Percentiles rank a stretch among this genome's conserved stretches.
phyloP scores from a whole-genome alignment of 2,113 vertebrate species.

The Callipepla californica region DNA sequence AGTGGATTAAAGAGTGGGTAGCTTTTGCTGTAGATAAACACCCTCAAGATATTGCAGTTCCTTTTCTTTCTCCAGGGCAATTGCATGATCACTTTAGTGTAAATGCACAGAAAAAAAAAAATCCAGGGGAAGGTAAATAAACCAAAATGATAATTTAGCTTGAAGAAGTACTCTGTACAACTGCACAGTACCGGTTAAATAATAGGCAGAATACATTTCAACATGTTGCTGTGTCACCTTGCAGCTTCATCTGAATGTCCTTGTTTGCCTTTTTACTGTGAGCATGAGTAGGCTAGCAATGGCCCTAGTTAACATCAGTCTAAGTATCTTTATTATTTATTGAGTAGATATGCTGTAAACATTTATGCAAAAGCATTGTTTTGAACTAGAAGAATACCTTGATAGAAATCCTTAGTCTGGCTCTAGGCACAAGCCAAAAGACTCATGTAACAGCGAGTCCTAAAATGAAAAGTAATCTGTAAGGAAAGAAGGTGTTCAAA shows the following conservation, averaged over 20 bases:
- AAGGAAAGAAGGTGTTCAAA: background rate
- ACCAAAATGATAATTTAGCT: background rate
- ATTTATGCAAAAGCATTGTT: background rate
- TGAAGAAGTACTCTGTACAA: background rate
- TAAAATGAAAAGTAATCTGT: background rate
- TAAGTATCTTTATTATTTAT: background rate
- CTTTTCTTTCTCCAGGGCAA: conserved; percentile 15
- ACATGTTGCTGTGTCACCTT: background rate
- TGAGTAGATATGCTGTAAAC: background rate
- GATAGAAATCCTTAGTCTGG: background rate
- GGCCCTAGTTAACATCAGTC: background rate
- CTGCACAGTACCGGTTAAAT: background rate
- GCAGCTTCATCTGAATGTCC: background rate
- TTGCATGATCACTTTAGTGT: conserved; percentile 25
- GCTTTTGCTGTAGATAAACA: conserved; percentile 28
- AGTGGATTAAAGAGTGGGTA: background rate
- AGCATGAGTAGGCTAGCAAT: background rate
- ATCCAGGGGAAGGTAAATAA: background rate
- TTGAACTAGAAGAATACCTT: background rate
- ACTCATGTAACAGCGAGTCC: background rate
- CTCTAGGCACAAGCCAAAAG: background rate
- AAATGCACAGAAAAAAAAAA: background rate
- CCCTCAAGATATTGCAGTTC: background rate
- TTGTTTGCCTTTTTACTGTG: background rate
- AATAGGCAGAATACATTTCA: background rate